Base-by-base conservation (phyloP, 2,797 vertebrate species). In the Thamnophis elegans region DNA sequence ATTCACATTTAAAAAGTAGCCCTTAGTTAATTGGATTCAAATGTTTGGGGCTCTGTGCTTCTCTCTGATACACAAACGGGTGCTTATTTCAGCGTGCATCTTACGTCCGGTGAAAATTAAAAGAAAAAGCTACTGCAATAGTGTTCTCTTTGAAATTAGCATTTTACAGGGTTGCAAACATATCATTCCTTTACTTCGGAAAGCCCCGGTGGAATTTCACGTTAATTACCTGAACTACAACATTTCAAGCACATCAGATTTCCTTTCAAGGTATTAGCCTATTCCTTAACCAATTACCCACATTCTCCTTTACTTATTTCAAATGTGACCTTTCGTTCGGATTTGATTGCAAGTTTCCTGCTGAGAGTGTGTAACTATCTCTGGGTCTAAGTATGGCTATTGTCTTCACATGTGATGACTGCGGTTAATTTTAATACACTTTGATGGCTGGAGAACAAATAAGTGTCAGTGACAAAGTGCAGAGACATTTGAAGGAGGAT, bases 271-370 rank as follows among this genome's bases (percentile, higher is more conserved):
- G 97, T 98, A 98, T 98, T 98, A 98, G 97, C 96, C 94, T 97
- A 97, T 97, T 97, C 97, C 96, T 95, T 98, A 98, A 98, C 98
- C 99, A 99, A 99, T 99, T 99, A 99, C 98, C 98, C 98, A 97
- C 97, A 96, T 97, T 98, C 98, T 97, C 97, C 96, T 95, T 97
- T 97, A 98, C 98, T 98, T 98, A 98, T 99, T 98, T 99, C 98
- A 99, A 99, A 99, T 99, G 98, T 99, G 99, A 99, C 99, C 99
- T 99, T 99, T 99, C 96, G 97, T 97, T 98, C 97, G 97, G 97
- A 97, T 98, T 98, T 98, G 98, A 99, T 98, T 98, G 98, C 98
- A 97, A 98, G 98, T 98, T 98, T 98, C 98, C 98, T 95, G 97
- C 97, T 98, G 98, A 96, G 98, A 97, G 97, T 95, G 95, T 96